These are phyloP conservation scores for Brenthis ino DNA, from an alignment of 2,888 invertebrate species.

Conservation along the genomic window DNA sequence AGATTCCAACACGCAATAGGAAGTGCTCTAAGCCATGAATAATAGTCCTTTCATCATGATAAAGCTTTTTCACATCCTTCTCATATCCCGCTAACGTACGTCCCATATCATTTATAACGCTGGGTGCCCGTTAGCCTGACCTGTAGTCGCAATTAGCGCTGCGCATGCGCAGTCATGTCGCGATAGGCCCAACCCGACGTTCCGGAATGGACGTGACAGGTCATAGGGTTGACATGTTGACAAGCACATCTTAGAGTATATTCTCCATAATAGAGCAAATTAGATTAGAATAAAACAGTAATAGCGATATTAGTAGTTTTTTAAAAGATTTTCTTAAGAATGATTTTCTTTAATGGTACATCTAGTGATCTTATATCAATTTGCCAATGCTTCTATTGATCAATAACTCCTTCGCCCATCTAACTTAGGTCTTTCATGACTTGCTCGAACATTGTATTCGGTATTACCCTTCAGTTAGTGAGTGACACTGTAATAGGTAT, in stretches of 20 bases:
- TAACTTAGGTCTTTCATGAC: conserved; percentile 21
- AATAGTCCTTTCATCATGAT: conserved; percentile 31
- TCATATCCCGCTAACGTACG: conserved; percentile 34
- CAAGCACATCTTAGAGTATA: conserved; percentile 15
- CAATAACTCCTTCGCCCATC: conserved; percentile 20
- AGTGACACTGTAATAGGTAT: conserved; percentile 15
- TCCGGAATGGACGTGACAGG: conserved; percentile 29
- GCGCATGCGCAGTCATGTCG: conserved; percentile 52
- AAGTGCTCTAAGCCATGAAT: conserved; percentile 22
- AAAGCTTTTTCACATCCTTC: conserved; percentile 28
- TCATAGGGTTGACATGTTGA: conserved; percentile 28
- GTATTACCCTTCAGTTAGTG: conserved; percentile 11
- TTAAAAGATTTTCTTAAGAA: not conserved
- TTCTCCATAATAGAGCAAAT: conserved; percentile 6
- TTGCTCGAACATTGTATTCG: conserved; percentile 14
- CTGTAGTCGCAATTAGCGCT: conserved; percentile 56
- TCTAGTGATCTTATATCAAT: conserved; percentile 21
- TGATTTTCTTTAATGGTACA: conserved; percentile 7
- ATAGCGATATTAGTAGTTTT: not conserved
- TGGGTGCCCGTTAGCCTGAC: conserved; percentile 35
- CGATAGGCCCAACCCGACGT: conserved; percentile 32
- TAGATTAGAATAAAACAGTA: conserved; percentile 5
- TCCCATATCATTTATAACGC: conserved; percentile 32
- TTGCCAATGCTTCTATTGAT: conserved; percentile 25
- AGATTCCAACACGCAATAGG: conserved; percentile 25